Evolutionary conservation across 1,140 invertebrate genomes (phyloP), one percentile per base, ranked within the genome.

Genomic region (Gryon sp.): DNA sequence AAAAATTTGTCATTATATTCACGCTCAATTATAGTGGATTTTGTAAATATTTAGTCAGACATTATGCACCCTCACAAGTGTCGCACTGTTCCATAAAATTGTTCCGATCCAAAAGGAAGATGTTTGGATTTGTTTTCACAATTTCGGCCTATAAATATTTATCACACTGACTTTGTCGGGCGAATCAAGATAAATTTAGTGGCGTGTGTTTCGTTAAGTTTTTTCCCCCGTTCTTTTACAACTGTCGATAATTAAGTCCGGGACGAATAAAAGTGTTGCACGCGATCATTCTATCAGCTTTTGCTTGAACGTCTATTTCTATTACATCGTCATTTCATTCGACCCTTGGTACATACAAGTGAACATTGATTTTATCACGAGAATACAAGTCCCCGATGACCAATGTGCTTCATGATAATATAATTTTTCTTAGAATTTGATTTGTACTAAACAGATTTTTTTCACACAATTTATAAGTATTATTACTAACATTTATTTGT

Each of bases 131-230:
- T 36, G 20, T 26, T 38, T 48, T 62, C n/a, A n/a, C 57, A 62
- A 38, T 62, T 62, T 28, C 30, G 28, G 22, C n/a, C 9, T 20
- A 63, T 50, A 63, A 63, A 63, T 63, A 48, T 62, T 62, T 48
- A 62, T 36, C 22, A 4, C 12, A 11, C n/a, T 22, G 26, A 22
- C 36, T 43, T 32, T 60, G 34, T 20, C 14, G 8, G 28, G 40
- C 45, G 24, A 40, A n/a, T 63, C 3, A 41, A 63, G 36, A 50
- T 18, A 50, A 63, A 63, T 63, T 15, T 18, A 6, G 4, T 11
- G 6, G 16, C 40, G 28, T 59, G 40, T 20, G n/a, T n/a, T n/a
- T n/a, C n/a, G n/a, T n/a, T n/a, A n/a, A n/a, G n/a, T n/a, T n/a
- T n/a, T n/a, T n/a, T n/a, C n/a, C n/a, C n/a, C n/a, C n/a, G 2